A percentile compares a stretch with the other conserved stretches of the same genome.
Conservation (phyloP, 1,140 invertebrate genomes). For the Heliconius hermathena region DNA sequence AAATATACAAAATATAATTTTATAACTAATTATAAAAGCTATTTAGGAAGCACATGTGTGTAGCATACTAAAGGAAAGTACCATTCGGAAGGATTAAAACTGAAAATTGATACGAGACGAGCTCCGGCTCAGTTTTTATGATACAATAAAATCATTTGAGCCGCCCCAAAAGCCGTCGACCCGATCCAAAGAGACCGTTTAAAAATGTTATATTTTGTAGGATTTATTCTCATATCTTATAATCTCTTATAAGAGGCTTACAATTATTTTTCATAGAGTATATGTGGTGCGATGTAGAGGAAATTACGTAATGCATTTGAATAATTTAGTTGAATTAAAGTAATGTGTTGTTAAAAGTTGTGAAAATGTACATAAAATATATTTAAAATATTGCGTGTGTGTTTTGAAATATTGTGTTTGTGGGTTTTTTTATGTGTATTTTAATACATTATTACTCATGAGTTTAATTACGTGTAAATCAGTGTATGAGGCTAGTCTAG, state of each 20-base stretch:
- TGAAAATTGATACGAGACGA: slow-evolving; percentile 21
- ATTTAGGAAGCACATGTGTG: not conserved
- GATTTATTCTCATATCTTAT: slow-evolving; percentile 47
- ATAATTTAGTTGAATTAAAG: slow-evolving; percentile 18
- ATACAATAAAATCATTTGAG: slow-evolving; percentile 55
- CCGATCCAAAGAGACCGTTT: slow-evolving; percentile 40
- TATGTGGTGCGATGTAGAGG: not conserved
- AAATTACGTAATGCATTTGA: slow-evolving; percentile 15
- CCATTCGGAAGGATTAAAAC: slow-evolving; percentile 25
- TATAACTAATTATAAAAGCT: slow-evolving; percentile 9
- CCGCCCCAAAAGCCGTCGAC: slow-evolving; percentile 47
- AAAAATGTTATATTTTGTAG: slow-evolving; percentile 49
- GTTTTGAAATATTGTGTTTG: too few species aligned
- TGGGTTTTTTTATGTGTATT: too few species aligned
- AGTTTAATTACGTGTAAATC: not conserved
- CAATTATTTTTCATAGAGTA: slow-evolving; percentile 21
- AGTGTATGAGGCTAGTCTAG: not conserved
- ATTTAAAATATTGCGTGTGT: not conserved
- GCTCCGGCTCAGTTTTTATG: slow-evolving; percentile 51
- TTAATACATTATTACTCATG: not conserved
- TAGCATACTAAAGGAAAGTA: slow-evolving; percentile 19
- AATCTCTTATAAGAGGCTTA: slow-evolving; percentile 44
- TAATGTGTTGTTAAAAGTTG: not conserved
- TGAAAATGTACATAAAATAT: not conserved
- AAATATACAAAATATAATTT: not conserved